Evolutionary conservation across 2,797 vertebrate species (phyloP), one percentile per base, ranked within the genome.

Genomic region (Halcyon smyrnensis): DNA sequence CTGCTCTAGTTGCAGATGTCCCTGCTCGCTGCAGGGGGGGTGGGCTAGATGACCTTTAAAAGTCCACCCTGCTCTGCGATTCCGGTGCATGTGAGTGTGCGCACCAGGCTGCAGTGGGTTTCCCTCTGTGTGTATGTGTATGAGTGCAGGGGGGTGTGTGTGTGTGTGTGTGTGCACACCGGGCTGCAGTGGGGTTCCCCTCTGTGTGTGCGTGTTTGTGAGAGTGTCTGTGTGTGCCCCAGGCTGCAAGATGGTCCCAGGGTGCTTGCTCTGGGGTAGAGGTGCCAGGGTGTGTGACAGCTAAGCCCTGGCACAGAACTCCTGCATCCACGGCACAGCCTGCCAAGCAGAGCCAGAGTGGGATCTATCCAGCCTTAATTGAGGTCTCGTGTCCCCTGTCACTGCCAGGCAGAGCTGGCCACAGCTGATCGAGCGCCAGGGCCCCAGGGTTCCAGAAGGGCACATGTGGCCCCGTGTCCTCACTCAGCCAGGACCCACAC

Each of bases 341-440:
- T 12, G 1, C 28, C 30, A 28, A 51, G 54, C 11, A 11, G 24
- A 50, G 48, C 34, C 3, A 1, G 25, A 50, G 69, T 19, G 43
- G 36, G 53, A 97, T 97, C 93, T 36, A 97, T 97, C 91, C 36
- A 34, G n/a, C 23, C 67, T 91, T 97, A 97, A 97, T 75, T 97
- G 95, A 53, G 96, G 90, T 95, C 94, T 96, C 14, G 6, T 90
- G 87, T 96, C 75, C 81, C 78, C 90, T 87, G 95, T 97, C 87
- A 93, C 93, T 94, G 90, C 91, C 39, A 23, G 59, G 96, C 70
- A 87, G 85, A 1, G 15, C 83, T 54, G 87, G 78, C 90, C 84
- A 13, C 67, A 73, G 76, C 43, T 80, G 15, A 90, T 80, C 3
- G 62, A 91, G 94, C 41, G 21, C 64, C 16, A 65, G 51, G 90